Base-by-base conservation (phyloP, 1,140 invertebrate species). In the Diorhabda sublineata region DNA sequence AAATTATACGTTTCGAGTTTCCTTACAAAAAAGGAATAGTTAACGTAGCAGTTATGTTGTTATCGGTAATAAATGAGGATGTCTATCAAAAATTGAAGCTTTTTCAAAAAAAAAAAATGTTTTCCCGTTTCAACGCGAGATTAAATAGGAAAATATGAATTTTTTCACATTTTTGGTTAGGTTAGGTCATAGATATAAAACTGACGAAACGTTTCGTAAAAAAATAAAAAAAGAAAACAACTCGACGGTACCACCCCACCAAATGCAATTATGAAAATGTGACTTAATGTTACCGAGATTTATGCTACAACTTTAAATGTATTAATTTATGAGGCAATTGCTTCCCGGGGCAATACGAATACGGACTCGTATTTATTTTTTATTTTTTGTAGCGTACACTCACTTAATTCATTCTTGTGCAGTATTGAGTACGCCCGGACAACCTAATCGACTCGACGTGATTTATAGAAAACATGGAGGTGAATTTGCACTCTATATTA, bases 181-280 rank as follows among this genome's bases (percentile, higher is more conserved):
- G 11, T 11, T 11, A 11, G 11, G 11, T 26, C 26, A 26, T 26
- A 26, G 26, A 26, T 64, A 47, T 64, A 64, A 64, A 64, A 64
- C 45, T 64, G 63, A 64, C 63, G 56, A 64, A 64, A 64, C 63
- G 42, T 45, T 41, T 64, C 45, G 9, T 52, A 56, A 57, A 45
- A n/a, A 62, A 42, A 44, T 6, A 8, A 6, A n/a, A 6, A 52
- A n/a, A 3, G n/a, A 52, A 52, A 52, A n/a, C 6, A 52, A n/a
- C 6, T 47, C 64, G 5, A 7, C 11, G 11, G 45, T 47, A 7
- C 45, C 11, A 47, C 60, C 64, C 69, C 58, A 56, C 74, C 66
- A 75, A 75, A 75, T 75, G 74, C 72, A 75, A 75, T 75, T 75
- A 75, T 74, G 74, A 75, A 75, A 75, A 75, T 75, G 68, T 74